Evolutionary conservation across 2,797 vertebrate species (phyloP).

Genomic region (Labroides dimidiatus): DNA sequence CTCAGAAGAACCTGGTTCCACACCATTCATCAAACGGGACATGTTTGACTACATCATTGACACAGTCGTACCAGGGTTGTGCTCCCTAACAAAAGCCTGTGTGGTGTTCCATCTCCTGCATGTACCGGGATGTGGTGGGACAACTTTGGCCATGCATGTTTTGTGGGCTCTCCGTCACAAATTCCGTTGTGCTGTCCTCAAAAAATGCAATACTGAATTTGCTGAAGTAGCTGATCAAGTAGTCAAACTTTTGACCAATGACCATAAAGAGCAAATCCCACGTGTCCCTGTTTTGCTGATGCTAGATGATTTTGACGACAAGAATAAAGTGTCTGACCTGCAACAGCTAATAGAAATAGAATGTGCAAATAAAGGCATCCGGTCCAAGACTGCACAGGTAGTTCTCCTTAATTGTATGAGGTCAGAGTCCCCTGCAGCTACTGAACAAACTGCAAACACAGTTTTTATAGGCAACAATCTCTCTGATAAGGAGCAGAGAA

Average conservation of each 20-base stretch:
- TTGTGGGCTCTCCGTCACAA: slow-evolving; percentile 83
- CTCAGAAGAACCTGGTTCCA: slow-evolving; percentile 71
- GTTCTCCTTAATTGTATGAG: slow-evolving; percentile 79
- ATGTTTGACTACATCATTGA: slow-evolving; percentile 69
- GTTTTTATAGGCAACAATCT: slow-evolving; percentile 72
- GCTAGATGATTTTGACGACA: slow-evolving; percentile 88
- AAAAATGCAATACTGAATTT: slow-evolving; percentile 72
- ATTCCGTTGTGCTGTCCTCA: slow-evolving; percentile 87
- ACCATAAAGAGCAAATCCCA: slow-evolving; percentile 56
- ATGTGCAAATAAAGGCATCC: slow-evolving; percentile 50
- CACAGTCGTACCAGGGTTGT: slow-evolving; percentile 63
- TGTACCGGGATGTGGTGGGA: slow-evolving; percentile 88
- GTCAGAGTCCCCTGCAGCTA: slow-evolving; percentile 41
- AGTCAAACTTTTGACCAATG: slow-evolving; percentile 76
- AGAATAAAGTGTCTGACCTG: slow-evolving; percentile 79
- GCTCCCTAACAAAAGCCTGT: slow-evolving; percentile 72
- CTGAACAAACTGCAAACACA: slow-evolving; percentile 43
- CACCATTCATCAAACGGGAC: slow-evolving; percentile 77
- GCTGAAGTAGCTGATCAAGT: slow-evolving; percentile 80
- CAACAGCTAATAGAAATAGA: slow-evolving; percentile 71
- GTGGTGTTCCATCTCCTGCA: slow-evolving; percentile 84
- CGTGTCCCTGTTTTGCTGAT: slow-evolving; percentile 84
- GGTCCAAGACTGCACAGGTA: slow-evolving; percentile 63
- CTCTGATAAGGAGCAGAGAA: slow-evolving; percentile 65
- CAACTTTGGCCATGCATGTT: slow-evolving; percentile 86